phyloP scores from a whole-genome alignment of 2,888 invertebrate genomes.

The Chalcosyrphus nemorum region DNA sequence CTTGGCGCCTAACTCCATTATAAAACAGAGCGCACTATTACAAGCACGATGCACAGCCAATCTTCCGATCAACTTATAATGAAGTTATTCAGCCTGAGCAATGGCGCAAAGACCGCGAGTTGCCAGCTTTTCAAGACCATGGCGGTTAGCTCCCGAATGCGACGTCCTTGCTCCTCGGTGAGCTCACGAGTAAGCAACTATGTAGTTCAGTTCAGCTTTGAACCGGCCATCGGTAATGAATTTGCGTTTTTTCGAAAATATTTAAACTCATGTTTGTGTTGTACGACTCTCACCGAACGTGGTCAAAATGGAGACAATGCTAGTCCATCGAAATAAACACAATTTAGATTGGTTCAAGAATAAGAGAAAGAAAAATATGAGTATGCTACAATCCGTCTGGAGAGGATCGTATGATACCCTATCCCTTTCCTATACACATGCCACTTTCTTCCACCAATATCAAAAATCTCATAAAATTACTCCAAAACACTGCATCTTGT shows the following conservation, averaged over 20 bases:
- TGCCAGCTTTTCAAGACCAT: slow-evolving; percentile 99
- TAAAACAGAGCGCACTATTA: slow-evolving; percentile 99
- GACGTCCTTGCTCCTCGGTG: slow-evolving; percentile 98
- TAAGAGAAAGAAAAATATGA: too few species aligned
- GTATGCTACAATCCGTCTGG: too few species aligned
- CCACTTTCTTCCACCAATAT: too few species aligned
- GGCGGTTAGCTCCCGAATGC: slow-evolving; percentile 98
- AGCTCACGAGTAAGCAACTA: slow-evolving; percentile 99
- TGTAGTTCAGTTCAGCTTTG: slow-evolving; percentile 99
- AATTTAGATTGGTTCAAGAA: too few species aligned
- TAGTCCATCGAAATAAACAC: too few species aligned
- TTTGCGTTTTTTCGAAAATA: slow-evolving; percentile 84
- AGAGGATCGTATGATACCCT: too few species aligned
- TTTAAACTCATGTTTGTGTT: slow-evolving; percentile 81
- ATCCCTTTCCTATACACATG: too few species aligned
- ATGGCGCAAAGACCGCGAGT: slow-evolving; percentile 99
- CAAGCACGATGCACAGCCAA: slow-evolving; percentile 93
- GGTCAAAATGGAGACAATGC: slow-evolving; percentile 82
- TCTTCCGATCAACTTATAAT: slow-evolving; percentile 99
- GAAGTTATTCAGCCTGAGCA: slow-evolving; percentile 99
- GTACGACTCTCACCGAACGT: slow-evolving; percentile 81
- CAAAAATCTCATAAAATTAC: too few species aligned
- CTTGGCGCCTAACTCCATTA: slow-evolving; percentile 98
- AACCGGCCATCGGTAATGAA: slow-evolving; percentile 99
- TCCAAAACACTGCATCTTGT: too few species aligned